phyloP scores from a whole-genome alignment of 2,888 invertebrate species.

The Mythimna ferrago region DNA sequence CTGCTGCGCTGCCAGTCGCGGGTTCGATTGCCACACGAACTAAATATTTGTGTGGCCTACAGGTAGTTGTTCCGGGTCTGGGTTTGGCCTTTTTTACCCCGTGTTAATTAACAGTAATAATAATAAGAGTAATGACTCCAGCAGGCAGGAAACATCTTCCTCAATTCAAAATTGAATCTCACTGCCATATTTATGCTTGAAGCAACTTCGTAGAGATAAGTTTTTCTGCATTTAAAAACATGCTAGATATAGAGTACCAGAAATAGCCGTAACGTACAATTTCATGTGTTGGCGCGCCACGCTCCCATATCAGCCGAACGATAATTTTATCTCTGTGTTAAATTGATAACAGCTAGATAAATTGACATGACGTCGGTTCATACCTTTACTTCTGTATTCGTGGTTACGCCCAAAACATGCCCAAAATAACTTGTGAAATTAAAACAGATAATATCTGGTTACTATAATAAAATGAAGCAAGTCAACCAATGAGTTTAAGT shows the following conservation, averaged over 20 bases:
- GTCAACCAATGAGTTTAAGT: too few species aligned
- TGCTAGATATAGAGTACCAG: slow-evolving; percentile 24
- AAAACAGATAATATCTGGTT: background rate
- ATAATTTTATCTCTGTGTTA: slow-evolving; percentile 79
- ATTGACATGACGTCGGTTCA: slow-evolving; percentile 72
- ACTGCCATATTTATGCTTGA: background rate
- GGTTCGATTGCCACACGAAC: too few species aligned
- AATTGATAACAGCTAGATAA: slow-evolving; percentile 80
- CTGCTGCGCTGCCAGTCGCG: too few species aligned
- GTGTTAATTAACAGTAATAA: too few species aligned
- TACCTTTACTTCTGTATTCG: slow-evolving; percentile 57
- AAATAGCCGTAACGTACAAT: slow-evolving; percentile 48
- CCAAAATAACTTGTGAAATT: slow-evolving; percentile 30
- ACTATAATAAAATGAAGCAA: background rate
- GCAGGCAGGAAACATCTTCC: background rate
- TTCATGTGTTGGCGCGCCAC: slow-evolving; percentile 60
- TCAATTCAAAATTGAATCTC: background rate
- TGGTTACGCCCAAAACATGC: slow-evolving; percentile 56
- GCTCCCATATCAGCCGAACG: slow-evolving; percentile 74
- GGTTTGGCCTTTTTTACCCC: too few species aligned
- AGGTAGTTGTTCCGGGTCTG: too few species aligned
- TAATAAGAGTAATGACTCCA: background rate
- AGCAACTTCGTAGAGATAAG: background rate
- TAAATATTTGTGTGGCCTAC: too few species aligned
- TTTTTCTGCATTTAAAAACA: slow-evolving; percentile 20